Conservation (phyloP, 2,888 invertebrate genomes). For the Deilephila porcellus region DNA sequence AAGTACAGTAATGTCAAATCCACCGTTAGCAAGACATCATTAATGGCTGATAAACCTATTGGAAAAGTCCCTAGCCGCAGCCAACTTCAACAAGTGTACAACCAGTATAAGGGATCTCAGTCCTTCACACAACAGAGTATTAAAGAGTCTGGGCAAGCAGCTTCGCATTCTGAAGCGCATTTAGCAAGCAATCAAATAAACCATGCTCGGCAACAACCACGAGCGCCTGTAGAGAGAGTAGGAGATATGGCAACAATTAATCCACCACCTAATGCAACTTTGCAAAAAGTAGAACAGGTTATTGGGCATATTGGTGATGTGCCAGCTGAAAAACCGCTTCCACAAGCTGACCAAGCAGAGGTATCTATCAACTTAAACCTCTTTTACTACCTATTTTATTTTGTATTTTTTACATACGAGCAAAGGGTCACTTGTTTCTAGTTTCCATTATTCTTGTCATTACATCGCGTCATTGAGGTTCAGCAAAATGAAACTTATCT, state of each 20-base stretch:
- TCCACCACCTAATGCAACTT: conserved; percentile 37
- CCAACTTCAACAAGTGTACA: conserved; percentile 73
- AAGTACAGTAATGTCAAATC: conserved; percentile 64
- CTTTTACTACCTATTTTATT: no score
- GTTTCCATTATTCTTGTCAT: no score
- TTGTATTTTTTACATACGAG: no score
- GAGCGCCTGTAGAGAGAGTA: conserved; percentile 63
- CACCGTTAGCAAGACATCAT: conserved; percentile 72
- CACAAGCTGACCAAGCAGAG: conserved; percentile 18
- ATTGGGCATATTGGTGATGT: conserved; percentile 61
- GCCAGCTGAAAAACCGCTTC: conserved; percentile 34
- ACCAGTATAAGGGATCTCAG: conserved; percentile 74
- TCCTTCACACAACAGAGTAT: conserved; percentile 70
- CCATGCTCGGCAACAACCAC: conserved; percentile 34
- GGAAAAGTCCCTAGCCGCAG: conserved; percentile 64
- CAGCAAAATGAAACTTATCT: no score
- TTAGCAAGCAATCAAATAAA: conserved; percentile 40
- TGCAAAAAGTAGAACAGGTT: conserved; percentile 45
- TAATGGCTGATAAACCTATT: conserved; percentile 58
- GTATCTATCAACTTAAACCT: conserved; percentile 24
- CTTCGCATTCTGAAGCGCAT: conserved; percentile 62
- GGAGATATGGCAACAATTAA: conserved; percentile 66
- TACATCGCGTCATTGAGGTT: no score
- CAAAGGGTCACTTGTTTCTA: no score
- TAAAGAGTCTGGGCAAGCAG: conserved; percentile 46